Base-by-base conservation (phyloP, 2,797 vertebrate species). In the Lacerta viridis region DNA sequence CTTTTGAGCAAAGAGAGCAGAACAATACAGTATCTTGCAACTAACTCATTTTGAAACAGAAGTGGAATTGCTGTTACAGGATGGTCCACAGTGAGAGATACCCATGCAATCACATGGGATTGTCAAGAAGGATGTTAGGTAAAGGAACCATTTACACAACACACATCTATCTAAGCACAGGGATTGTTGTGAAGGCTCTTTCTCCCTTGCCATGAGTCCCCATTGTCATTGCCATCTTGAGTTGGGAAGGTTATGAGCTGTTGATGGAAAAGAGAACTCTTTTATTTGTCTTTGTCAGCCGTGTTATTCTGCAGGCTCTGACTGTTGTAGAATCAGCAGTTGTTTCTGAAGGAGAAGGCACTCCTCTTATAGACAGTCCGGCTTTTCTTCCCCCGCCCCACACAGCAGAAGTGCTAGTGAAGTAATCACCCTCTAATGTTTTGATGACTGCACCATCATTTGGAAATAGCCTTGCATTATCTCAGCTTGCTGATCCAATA, bases 391-490 rank as follows among this genome's bases (percentile, higher is more conserved):
- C 39, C 55, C 7, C n/a, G 20, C 25, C 80, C 71, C 9, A 8
- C 1, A 88, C 1, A 88, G 13, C 50, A 88, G 78, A 87, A 92
- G 50, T 46, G 59, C 83, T 76, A 86, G 84, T 83, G 81, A 81
- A 87, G 74, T 89, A 91, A 95, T 95, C 0, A 0, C 71, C 27
- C 29, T 76, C 77, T 94, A 93, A 92, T 87, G 86, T 87, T 91
- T 87, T 95, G 92, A 93, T 93, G 92, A 80, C 86, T 76, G 9
- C 88, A 69, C 84, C 23, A 80, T 92, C 84, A 25, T 84, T 89
- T 68, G 90, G 33, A 94, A 96, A 81, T 33, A 75, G 80, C 2
- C 83, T 91, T 92, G 36, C 33, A 86, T 95, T 95, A 94, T 92
- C 89, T 95, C 93, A 94, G 85, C 88, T 94, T 93, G 92, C 33